Evolutionary conservation across 2,113 vertebrate species (phyloP).

Genomic region (Globicephala melas): DNA sequence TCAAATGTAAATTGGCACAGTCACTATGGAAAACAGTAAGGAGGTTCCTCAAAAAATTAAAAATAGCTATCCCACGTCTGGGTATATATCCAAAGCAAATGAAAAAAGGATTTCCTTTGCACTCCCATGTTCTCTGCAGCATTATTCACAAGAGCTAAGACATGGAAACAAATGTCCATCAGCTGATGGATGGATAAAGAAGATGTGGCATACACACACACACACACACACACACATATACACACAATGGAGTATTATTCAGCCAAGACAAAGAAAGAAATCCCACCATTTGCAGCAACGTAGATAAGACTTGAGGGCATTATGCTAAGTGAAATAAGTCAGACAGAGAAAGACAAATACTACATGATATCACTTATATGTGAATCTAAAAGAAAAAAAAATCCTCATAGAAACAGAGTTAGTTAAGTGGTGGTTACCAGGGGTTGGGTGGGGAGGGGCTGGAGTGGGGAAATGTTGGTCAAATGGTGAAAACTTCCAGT

Average conservation of each 20-base stretch:
- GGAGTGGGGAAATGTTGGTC: not conserved
- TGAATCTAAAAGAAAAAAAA: not conserved
- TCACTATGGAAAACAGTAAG: not conserved
- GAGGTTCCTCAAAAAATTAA: not conserved
- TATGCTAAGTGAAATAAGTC: not conserved
- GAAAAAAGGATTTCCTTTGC: not conserved
- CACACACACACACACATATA: no score
- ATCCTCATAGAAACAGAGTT: not conserved
- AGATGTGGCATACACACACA: not conserved
- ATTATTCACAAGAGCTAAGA: not conserved
- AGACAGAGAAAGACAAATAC: not conserved
- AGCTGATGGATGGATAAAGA: not conserved
- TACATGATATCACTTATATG: not conserved
- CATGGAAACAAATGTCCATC: not conserved
- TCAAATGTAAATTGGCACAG: not conserved
- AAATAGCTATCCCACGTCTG: not conserved
- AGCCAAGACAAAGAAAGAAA: not conserved
- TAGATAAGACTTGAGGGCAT: not conserved
- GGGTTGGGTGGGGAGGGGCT: not conserved
- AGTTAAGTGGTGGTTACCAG: not conserved
- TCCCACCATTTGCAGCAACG: not conserved
- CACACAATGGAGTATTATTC: not conserved
- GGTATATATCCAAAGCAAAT: not conserved
- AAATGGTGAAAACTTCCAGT: not conserved
- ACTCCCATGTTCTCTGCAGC: not conserved